Evolutionary conservation across 2,888 invertebrate genomes (phyloP).

Genomic region (Pseudolycoriella hygida): DNA sequence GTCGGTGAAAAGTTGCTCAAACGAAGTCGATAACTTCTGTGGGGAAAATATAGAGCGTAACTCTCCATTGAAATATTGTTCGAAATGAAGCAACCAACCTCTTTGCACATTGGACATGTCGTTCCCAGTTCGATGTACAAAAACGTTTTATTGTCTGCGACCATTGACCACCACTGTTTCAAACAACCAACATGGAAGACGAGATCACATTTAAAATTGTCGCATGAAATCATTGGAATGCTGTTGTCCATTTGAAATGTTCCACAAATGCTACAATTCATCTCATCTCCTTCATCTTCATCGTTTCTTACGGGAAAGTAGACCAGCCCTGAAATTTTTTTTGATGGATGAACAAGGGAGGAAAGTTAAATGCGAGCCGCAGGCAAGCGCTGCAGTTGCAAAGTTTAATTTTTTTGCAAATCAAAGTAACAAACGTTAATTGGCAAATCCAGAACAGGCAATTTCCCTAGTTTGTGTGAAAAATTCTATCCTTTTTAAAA

Average conservation of each 20-base stretch:
- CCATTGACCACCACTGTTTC: conserved; percentile 24
- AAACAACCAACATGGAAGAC: conserved; percentile 24
- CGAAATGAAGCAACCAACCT: conserved; percentile 14
- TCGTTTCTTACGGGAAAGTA: conserved; percentile 21
- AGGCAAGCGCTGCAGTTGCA: too few relatives aligned
- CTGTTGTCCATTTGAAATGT: conserved; percentile 21
- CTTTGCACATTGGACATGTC: conserved; percentile 25
- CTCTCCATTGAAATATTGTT: too few relatives aligned
- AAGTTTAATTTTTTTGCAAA: too few relatives aligned
- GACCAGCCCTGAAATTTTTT: conserved; percentile 19
- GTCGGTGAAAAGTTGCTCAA: too few relatives aligned
- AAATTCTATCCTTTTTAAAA: too few relatives aligned
- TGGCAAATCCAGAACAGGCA: too few relatives aligned
- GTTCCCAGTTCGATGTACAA: conserved; percentile 22
- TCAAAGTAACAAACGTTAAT: too few relatives aligned
- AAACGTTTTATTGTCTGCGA: conserved; percentile 22
- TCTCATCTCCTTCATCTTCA: conserved; percentile 9
- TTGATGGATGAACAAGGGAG: too few relatives aligned
- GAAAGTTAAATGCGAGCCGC: too few relatives aligned
- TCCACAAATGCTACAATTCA: conserved; percentile 25
- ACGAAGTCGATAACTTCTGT: too few relatives aligned
- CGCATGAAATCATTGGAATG: conserved; percentile 25
- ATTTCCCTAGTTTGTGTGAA: too few relatives aligned
- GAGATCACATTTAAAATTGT: conserved; percentile 21
- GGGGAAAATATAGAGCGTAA: too few relatives aligned